Percentiles rank a stretch among this genome's conserved stretches.
Evolutionary conservation across 1,140 invertebrate genomes (phyloP).

Genomic region (Akabosia matsudoensis): DNA sequence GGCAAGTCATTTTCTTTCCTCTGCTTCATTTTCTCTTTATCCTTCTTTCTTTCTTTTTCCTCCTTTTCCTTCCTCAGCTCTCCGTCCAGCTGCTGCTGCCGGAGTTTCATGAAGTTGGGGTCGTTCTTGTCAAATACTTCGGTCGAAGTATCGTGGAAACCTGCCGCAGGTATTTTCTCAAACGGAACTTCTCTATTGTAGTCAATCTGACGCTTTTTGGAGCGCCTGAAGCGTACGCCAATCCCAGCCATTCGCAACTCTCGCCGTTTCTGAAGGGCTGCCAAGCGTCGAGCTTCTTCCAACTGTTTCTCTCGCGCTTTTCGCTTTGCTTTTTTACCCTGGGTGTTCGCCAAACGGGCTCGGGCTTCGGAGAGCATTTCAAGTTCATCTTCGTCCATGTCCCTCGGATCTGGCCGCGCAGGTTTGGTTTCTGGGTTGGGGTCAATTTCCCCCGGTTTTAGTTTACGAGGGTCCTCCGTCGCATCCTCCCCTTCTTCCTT

Average conservation of each 20-base stretch:
- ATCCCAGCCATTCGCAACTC: conserved; percentile 97
- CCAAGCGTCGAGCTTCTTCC: conserved; percentile 92
- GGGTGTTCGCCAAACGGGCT: conserved; percentile 96
- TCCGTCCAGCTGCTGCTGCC: conserved; percentile 90
- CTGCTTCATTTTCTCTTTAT: conserved; percentile 89
- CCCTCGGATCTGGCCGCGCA: conserved; percentile 97
- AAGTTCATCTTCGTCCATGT: conserved; percentile 99
- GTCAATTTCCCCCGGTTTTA: conserved; percentile 98
- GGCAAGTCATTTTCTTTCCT: conserved; percentile 96
- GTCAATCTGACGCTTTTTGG: conserved; percentile 81
- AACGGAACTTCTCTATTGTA: conserved; percentile 98
- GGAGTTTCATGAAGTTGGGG: conserved; percentile 80
- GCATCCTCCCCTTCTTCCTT: conserved; percentile 92
- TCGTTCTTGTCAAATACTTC: conserved; percentile 83
- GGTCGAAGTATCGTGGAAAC: conserved; percentile 90
- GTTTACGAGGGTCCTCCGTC: conserved; percentile 88
- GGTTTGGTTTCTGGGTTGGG: conserved; percentile 99
- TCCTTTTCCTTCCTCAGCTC: conserved; percentile 84
- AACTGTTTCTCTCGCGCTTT: conserved; percentile 98
- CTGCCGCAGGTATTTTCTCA: conserved; percentile 84
- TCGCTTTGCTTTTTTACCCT: conserved; percentile 98
- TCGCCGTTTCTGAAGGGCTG: conserved; percentile 91
- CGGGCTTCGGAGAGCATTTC: conserved; percentile 99
- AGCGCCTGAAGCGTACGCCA: conserved; percentile 70
- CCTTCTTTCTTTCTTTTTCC: conserved; percentile 79